Percentiles rank a stretch among this genome's conserved stretches.
Conservation (phyloP, 2,797 vertebrate genomes). For the Mormyrus hasselquistii region DNA sequence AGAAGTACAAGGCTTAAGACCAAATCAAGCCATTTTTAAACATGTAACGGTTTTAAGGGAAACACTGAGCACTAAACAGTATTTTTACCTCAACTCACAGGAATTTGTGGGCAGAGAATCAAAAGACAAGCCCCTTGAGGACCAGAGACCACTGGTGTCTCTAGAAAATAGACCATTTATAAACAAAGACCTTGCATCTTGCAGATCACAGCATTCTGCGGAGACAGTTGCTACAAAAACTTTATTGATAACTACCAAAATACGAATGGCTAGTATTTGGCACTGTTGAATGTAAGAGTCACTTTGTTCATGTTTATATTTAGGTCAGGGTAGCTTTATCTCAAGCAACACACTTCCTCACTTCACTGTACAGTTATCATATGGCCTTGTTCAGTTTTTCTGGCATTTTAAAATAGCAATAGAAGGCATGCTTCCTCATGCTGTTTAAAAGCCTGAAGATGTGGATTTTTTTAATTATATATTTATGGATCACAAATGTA, state of each 20-base stretch:
- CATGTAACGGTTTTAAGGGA: constrained; percentile 31
- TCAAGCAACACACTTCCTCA: constrained; percentile 16
- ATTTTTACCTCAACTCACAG: constrained; percentile 46
- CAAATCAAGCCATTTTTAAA: constrained; percentile 36
- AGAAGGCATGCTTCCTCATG: background rate
- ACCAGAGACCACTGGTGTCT: constrained; percentile 32
- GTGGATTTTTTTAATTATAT: background rate
- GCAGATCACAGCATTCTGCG: constrained; percentile 15
- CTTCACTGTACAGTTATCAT: constrained; percentile 9
- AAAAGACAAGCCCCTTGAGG: constrained; percentile 36
- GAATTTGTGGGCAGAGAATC: constrained; percentile 47
- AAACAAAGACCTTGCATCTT: constrained; percentile 25
- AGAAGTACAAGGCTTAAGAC: constrained; percentile 28
- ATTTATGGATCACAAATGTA: background rate
- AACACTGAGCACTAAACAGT: constrained; percentile 42
- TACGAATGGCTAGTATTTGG: constrained; percentile 27
- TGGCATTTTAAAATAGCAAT: background rate
- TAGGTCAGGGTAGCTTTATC: constrained; percentile 19
- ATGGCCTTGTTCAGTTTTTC: background rate
- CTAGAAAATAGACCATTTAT: constrained; percentile 33
- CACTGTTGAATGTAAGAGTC: constrained; percentile 19
- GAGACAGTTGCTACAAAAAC: constrained; percentile 15
- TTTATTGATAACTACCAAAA: constrained; percentile 22
- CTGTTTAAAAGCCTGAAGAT: background rate
- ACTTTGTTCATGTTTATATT: constrained; percentile 24